Evolutionary conservation across 2,888 invertebrate genomes (phyloP).

Genomic region (Blera fallax): DNA sequence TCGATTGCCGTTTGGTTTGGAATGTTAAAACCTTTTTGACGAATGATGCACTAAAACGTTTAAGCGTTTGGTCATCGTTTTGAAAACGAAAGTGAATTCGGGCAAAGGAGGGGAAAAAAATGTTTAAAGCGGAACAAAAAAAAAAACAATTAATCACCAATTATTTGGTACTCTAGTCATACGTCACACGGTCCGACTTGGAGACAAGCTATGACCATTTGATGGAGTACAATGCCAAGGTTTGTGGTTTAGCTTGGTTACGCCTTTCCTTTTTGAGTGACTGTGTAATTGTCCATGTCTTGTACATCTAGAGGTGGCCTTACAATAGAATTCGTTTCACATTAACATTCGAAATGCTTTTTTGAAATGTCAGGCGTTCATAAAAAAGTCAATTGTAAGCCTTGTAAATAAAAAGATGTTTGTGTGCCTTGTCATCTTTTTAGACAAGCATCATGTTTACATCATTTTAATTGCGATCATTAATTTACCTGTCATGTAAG

Average conservation of each 20-base stretch:
- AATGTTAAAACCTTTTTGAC: not conserved
- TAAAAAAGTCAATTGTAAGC: not conserved
- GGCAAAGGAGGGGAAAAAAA: not conserved
- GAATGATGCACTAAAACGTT: not conserved
- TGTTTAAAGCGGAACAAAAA: not conserved
- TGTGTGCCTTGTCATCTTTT: not conserved
- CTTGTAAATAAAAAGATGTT: not conserved
- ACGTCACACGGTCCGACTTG: not conserved
- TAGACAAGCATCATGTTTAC: not conserved
- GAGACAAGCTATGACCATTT: not conserved
- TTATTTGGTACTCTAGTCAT: not conserved
- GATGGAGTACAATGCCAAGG: slow-evolving; percentile 26
- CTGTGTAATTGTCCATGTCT: not conserved
- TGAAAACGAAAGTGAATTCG: slow-evolving; percentile 47
- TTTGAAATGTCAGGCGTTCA: not conserved
- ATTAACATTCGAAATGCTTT: not conserved
- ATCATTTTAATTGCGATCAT: not conserved
- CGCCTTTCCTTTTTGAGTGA: not conserved
- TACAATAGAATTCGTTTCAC: not conserved
- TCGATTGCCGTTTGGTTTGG: not conserved
- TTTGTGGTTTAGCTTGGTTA: not conserved
- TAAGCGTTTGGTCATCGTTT: not conserved
- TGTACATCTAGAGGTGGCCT: not conserved
- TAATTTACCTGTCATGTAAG: not conserved
- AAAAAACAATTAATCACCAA: not conserved